phyloP scores from a whole-genome alignment of 2,797 vertebrate genomes.

The Tapera naevia region DNA sequence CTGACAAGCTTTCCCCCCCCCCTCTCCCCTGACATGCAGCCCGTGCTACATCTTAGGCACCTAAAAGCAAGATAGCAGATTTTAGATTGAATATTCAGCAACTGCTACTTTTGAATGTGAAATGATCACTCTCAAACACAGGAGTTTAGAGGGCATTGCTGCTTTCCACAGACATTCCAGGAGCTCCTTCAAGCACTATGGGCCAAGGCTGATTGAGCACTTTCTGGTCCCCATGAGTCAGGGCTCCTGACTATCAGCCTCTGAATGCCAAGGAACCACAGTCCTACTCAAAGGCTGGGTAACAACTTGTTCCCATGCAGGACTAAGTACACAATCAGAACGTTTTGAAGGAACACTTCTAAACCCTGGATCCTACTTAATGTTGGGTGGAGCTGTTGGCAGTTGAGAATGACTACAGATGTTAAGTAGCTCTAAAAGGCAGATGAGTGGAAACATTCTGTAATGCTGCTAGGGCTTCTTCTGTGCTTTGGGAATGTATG shows the following conservation, averaged over 20 bases:
- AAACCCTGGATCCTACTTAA: background rate
- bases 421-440: background rate
- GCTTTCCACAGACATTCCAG: background rate
- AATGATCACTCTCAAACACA: background rate
- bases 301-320: background rate
- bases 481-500: background rate
- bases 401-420: background rate
- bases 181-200: background rate
- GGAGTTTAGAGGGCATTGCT: background rate
- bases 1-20: background rate
- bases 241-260: background rate
- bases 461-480: background rate
- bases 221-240: background rate
- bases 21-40: background rate
- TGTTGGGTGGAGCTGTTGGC: background rate
- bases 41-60: background rate
- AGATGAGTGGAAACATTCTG: background rate
- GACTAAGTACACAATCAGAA: background rate
- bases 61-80: background rate
- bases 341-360: background rate
- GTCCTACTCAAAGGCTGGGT: background rate
- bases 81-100: background rate
- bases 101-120: background rate
- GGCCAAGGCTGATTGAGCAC: background rate
- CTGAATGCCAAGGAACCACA: background rate